Conservation (phyloP, 53 echinoderm and acorn worm genomes). For the Echinarachnius parma region DNA sequence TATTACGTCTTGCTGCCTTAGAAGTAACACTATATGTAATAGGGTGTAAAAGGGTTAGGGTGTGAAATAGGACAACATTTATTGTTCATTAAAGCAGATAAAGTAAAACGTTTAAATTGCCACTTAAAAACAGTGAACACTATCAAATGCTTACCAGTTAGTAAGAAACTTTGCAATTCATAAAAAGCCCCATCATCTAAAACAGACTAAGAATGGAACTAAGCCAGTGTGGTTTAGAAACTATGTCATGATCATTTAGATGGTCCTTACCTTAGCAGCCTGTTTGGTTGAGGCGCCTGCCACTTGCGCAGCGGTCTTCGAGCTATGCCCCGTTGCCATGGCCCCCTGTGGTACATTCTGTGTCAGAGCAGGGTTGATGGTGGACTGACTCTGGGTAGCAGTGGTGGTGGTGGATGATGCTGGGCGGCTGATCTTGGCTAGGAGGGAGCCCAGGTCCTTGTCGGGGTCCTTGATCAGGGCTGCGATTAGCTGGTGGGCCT, state of each 20-base stretch:
- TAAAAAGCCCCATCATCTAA: too few species aligned
- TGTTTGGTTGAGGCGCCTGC: slow-evolving; percentile 7
- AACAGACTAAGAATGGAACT: too few species aligned
- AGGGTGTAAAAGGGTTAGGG: neutral
- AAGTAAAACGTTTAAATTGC: too few species aligned
- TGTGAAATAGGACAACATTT: too few species aligned
- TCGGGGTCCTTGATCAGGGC: slow-evolving; percentile 98
- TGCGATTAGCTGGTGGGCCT: slow-evolving; percentile 91
- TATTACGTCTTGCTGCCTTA: neutral
- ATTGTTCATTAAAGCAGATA: too few species aligned
- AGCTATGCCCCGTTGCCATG: too few species aligned
- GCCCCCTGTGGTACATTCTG: neutral
- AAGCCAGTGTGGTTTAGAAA: too few species aligned
- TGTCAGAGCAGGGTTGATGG: slow-evolving; percentile 22
- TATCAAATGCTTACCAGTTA: too few species aligned
- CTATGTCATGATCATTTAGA: too few species aligned
- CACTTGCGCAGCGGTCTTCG: neutral
- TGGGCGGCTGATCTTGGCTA: slow-evolving; percentile 56
- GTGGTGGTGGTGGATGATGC: slow-evolving; percentile 42
- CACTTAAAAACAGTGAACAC: too few species aligned
- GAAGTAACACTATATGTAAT: neutral
- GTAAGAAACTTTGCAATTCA: too few species aligned
- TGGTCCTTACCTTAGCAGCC: slow-evolving; percentile 11
- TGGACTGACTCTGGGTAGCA: slow-evolving; percentile 13
- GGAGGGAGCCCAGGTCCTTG: slow-evolving; percentile 82